Evolutionary conservation across 2,113 vertebrate genomes (phyloP).

Genomic region (human (Homo sapiens)): DNA sequence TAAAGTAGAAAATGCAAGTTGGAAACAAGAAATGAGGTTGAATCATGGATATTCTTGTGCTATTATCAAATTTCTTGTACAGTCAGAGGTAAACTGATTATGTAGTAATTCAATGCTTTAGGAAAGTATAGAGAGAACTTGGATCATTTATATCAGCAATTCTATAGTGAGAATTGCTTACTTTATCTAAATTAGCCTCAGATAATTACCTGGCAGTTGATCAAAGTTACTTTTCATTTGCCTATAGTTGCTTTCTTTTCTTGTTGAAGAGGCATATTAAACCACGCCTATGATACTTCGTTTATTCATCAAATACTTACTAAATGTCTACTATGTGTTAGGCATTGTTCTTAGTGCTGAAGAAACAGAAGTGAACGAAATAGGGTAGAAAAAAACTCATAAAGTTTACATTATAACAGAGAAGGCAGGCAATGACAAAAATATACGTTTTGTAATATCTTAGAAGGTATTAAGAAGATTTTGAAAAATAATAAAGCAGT

Average conservation of each 20-base stretch:
- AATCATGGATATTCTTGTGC: not conserved
- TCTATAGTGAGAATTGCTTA: not conserved
- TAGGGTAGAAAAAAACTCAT: not conserved
- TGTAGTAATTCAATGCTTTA: not conserved
- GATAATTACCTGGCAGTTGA: not conserved
- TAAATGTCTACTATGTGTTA: not conserved
- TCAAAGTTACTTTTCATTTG: slow-evolving; percentile 3
- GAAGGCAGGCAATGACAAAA: not conserved
- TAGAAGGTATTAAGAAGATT: not conserved
- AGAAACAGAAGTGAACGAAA: not conserved
- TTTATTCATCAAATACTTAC: not conserved
- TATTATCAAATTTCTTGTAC: not conserved
- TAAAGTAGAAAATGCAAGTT: slow-evolving; percentile 2
- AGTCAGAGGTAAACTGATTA: not conserved
- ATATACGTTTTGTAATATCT: not conserved
- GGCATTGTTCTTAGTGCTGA: not conserved
- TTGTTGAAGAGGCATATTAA: not conserved
- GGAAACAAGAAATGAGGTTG: not conserved
- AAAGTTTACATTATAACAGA: not conserved
- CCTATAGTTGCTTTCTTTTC: not conserved
- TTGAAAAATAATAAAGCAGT: not conserved
- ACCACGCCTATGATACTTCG: not conserved
- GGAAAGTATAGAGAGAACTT: not conserved
- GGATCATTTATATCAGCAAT: not conserved
- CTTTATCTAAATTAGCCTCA: slow-evolving; percentile 16